phyloP scores from a whole-genome alignment of 2,797 vertebrate genomes.

The Takifugu ocellatus region DNA sequence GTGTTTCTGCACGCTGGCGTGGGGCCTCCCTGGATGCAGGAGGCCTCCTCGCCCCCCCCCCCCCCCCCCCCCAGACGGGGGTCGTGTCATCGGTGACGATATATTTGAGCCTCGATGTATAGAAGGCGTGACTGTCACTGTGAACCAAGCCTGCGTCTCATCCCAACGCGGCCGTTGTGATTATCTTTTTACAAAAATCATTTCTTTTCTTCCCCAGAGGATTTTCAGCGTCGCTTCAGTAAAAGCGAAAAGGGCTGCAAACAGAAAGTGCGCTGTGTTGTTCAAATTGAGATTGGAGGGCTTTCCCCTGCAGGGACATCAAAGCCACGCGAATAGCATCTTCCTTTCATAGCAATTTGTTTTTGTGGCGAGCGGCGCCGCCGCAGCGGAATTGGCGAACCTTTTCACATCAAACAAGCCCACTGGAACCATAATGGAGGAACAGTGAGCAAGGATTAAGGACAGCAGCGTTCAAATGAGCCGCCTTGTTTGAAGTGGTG shows the following conservation, averaged over 20 bases:
- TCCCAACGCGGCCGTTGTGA: conserved; percentile 52
- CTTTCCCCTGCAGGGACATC: conserved; percentile 24
- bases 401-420: conserved; percentile 42
- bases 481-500: too few relatives aligned
- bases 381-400: conserved; percentile 20
- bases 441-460: conserved; percentile 28
- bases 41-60: conserved; percentile 15
- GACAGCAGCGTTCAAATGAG: neutral
- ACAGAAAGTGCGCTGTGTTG: conserved; percentile 61
- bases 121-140: conserved; percentile 54
- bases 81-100: conserved; percentile 40
- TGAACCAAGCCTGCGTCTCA: conserved; percentile 47
- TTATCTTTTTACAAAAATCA: conserved; percentile 10
- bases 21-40: neutral
- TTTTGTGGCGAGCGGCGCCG: conserved; percentile 32
- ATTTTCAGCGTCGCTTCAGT: conserved; percentile 65
- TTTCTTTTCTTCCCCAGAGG: conserved; percentile 24
- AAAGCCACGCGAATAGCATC: conserved; percentile 43
- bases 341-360: conserved; percentile 24
- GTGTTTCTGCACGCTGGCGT: conserved; percentile 55
- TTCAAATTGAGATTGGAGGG: conserved; percentile 59
- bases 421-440: conserved; percentile 21
- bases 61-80: conserved; percentile 19
- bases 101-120: conserved; percentile 54
- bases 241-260: conserved; percentile 73